Conservation (phyloP, 1,140 invertebrate genomes). For the Drosophila busckii region DNA sequence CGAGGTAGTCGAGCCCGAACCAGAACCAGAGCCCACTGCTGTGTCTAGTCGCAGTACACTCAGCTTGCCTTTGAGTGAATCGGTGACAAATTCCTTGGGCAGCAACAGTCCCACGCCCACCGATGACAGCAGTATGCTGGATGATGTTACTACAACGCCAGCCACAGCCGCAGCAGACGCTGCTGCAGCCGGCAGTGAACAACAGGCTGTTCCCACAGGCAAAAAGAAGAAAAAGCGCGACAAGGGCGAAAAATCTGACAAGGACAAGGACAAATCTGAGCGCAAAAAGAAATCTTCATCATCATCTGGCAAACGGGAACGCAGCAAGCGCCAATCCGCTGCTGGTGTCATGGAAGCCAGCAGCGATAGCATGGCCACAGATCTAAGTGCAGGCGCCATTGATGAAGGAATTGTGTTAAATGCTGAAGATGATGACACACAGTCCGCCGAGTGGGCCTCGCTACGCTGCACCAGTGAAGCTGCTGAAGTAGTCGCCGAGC, state of each 20-base stretch:
- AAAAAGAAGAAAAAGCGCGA: slow-evolving; percentile 65
- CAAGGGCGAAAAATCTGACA: slow-evolving; percentile 42
- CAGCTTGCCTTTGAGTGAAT: slow-evolving; percentile 63
- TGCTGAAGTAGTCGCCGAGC: slow-evolving; percentile 91
- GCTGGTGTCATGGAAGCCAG: slow-evolving; percentile 47
- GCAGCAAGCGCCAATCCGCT: slow-evolving; percentile 53
- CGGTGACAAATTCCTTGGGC: slow-evolving; percentile 67
- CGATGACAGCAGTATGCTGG: slow-evolving; percentile 72
- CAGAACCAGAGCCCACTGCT: not conserved
- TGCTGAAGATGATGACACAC: slow-evolving; percentile 85
- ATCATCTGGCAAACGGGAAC: slow-evolving; percentile 34
- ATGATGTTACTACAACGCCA: slow-evolving; percentile 43
- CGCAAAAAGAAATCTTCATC: slow-evolving; percentile 57
- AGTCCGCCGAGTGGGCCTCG: slow-evolving; percentile 88
- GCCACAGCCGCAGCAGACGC: not conserved
- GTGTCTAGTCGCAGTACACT: slow-evolving; percentile 52
- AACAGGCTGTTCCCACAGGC: slow-evolving; percentile 9
- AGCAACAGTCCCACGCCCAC: slow-evolving; percentile 77
- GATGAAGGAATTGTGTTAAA: slow-evolving; percentile 80
- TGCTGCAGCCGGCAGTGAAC: slow-evolving; percentile 14
- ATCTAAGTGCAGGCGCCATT: slow-evolving; percentile 69
- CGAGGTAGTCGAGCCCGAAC: slow-evolving; percentile 20
- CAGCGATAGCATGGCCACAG: slow-evolving; percentile 80
- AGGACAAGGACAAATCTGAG: slow-evolving; percentile 52
- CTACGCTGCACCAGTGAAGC: slow-evolving; percentile 92